Base-by-base conservation (phyloP, 2,888 invertebrate species). In the Hypomecis atomaria region DNA sequence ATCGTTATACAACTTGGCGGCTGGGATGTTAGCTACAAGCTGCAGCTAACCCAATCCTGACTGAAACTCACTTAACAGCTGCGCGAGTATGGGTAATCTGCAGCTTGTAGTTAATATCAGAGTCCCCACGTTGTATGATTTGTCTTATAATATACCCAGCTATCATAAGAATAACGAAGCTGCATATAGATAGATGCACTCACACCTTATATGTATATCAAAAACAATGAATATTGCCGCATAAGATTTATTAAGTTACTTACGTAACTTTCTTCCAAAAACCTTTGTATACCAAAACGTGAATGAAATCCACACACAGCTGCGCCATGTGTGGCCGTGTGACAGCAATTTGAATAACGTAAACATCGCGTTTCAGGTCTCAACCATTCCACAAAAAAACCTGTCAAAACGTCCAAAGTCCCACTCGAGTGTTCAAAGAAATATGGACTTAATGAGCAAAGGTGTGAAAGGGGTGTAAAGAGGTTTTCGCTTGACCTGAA, bases 271-370 rank as follows among this genome's bases (percentile, higher is more conserved):
- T 49, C 49, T 34, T 42, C 36, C 10, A 43, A 42, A 48, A 40
- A 42, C 9, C 53, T 53, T 66, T 59, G 58, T 59, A 60, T 38
- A 55, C 64, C 44, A 33, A 13, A 55, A 63, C 59, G 74, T 74
- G 72, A 77, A 78, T 78, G 73, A 78, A 79, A 79, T 75, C 78
- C 73, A 66, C 70, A 74, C 70, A 74, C 70, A 74, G 67, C 70
- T 71, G 75, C 74, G 78, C 76, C 75, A 70, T 78, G 72, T 79
- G 74, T 76, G 71, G 73, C 76, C 78, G 78, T 82, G 83, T 86
- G 83, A 85, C 85, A 85, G 81, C 86, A 87, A 86, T 89, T 88
- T 88, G 85, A 88, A 88, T 88, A 87, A 84, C 81, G 87, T 88
- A 88, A 89, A 87, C 86, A 89, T 84, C 78, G 79, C 82, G 83